phyloP scores from a whole-genome alignment of 2,888 invertebrate species.

The Hypolimnas misippus region DNA sequence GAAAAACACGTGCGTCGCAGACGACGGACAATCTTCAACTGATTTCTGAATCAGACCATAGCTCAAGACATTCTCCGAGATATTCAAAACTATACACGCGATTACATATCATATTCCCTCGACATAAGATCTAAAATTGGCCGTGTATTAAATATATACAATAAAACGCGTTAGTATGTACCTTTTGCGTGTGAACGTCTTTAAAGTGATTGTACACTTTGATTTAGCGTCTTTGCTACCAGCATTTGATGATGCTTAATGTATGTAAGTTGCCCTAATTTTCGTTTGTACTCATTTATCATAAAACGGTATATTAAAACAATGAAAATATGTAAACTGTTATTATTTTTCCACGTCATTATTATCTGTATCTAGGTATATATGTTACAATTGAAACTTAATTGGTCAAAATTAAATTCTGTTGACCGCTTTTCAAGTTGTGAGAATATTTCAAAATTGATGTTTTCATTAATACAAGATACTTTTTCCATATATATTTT shows the following conservation, averaged over 20 bases:
- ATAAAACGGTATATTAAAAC: not conserved
- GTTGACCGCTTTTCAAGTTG: no score
- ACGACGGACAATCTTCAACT: constrained; percentile 28
- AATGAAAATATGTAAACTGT: not conserved
- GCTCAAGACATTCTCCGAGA: constrained; percentile 19
- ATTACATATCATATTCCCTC: not conserved
- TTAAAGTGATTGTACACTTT: constrained; percentile 31
- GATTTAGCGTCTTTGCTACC: constrained; percentile 32
- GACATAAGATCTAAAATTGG: constrained; percentile 12
- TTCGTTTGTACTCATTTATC: not conserved
- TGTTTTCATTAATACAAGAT: no score
- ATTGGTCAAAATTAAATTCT: no score
- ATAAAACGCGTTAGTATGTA: constrained; percentile 12
- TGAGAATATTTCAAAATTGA: no score
- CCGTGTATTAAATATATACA: not conserved
- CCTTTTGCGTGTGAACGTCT: constrained; percentile 25
- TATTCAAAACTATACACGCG: constrained; percentile 15
- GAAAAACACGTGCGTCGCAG: constrained; percentile 23
- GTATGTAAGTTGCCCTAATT: constrained; percentile 23
- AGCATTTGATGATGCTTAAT: constrained; percentile 17
- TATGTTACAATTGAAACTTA: no score
- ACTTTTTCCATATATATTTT: no score
- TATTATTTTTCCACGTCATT: not conserved
- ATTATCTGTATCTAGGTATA: no score
- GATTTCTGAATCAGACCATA: constrained; percentile 28